Evolutionary conservation across 92 coral and sea anemone species (phyloP), one percentile per base, ranked within the genome.

Genomic region (Blastomussa wellsi): DNA sequence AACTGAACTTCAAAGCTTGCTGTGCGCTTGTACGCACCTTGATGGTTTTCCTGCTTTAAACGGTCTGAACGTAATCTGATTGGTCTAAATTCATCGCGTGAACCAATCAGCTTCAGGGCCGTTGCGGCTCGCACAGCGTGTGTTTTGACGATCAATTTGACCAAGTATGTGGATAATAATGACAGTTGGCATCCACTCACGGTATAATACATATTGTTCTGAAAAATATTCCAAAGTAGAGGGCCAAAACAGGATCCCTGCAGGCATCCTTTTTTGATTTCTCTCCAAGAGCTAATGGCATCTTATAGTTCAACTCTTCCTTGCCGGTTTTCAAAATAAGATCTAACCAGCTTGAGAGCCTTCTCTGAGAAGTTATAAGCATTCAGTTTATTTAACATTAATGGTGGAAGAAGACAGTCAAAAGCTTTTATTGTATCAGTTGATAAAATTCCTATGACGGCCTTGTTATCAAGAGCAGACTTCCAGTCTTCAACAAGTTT

Each of bases 401-500:
- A 65, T 65, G 71, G 71, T 65, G 71, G 71, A 65, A 65, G 65
- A 16, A 57, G 65, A 44, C 24, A 24, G 24, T 57, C 65, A 24
- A 57, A 57, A 16, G 65, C 65, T 57, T 57, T 57, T 6, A 16
- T 4, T 57, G 65, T 57, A 24, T 57, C 65, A 16, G 65, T 57
- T 4, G 71, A 65, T 65, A 65, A 65, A n/a, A 65, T n/a, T 65
- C 71, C 32, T n/a, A 65, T 35, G 32, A 65, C 32, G n/a, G 71
- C 32, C 71, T 65, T 65, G 71, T 65, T 65, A n/a, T 65, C 71
- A 3, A n/a, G 35, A 65, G 35, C 71, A 15, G 71, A 65, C 71
- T 65, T 65, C 71, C 71, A 65, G 35, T 65, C 71, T 65, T 65
- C 71, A 65, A 65, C 71, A 65, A 65, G 71, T 65, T 65, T 65